Base-by-base conservation (phyloP, 2,888 invertebrate genomes). In the Drosophila monieri region DNA sequence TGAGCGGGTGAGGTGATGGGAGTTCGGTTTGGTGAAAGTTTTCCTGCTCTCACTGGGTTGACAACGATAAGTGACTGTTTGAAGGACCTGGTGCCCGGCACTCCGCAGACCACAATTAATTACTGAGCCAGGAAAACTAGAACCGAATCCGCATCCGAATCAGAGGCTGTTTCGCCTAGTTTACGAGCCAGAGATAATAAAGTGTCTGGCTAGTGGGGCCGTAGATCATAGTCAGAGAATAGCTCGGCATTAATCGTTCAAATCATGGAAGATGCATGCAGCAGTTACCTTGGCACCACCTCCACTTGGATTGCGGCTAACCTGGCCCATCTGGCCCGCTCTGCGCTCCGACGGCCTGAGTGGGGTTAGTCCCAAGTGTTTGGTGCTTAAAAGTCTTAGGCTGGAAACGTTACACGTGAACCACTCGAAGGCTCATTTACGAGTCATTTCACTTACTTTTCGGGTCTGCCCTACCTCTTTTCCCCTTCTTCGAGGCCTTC, bases 361-460 rank as follows among this genome's bases (percentile, higher is more conserved):
- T 64, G 57, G 37, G 57, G 66, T 51, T 44, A 14, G 41, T 64
- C 66, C 65, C 56, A 56, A 56, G 56, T 66, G 65, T 66, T 49
- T 66, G 65, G 41, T 69, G 60, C 70, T 70, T 57, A 57, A 61
- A 46, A 41, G 48, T 55, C 74, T 78, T 78, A 78, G 71, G 52
- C 77, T 67, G 27, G 53, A 27, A 53, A 73, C 67, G 75, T 77
- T 56, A 77, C 59, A 54, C 57, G 69, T 60, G 68, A 73, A 58
- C 35, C 67, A 39, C 53, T 62, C 39, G 9, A 58, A 64, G 55
- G 23, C 43, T 41, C 74, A 61, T 59, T 57, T 69, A 47, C 74
- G 68, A 78, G 79, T 74, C 81, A 78, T 77, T 81, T 76, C 74
- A 68, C 23, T 72, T 74, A 48, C 57, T 76, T 74, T 65, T 60